A percentile compares a stretch with the other conserved stretches of the same genome.
phyloP scores from a whole-genome alignment of 64 coral and sea anemone genomes.

The Anthopleura sola region DNA sequence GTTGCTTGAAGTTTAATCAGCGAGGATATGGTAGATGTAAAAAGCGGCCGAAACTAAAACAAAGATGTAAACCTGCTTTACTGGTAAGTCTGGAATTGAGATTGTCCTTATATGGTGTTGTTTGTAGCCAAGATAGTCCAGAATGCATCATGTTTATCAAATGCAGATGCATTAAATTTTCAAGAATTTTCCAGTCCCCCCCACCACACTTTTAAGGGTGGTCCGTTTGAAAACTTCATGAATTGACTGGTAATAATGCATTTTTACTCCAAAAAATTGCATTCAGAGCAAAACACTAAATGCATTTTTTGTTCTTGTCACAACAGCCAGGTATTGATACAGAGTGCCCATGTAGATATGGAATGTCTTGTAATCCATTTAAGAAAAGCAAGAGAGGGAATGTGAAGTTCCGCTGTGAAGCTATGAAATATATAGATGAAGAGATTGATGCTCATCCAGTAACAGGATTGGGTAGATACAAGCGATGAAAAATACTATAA shows the following conservation, averaged over 20 bases:
- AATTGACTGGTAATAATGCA: too few species aligned
- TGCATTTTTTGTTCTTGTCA: background rate
- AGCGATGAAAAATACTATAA: background rate
- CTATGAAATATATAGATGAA: background rate
- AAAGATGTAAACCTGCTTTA: constrained; percentile 23
- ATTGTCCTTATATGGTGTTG: too few species aligned
- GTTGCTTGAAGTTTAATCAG: background rate
- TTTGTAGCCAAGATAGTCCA: too few species aligned
- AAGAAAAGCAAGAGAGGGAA: background rate
- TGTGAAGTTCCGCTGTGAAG: background rate
- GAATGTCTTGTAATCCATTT: background rate
- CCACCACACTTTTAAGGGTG: too few species aligned
- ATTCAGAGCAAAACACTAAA: too few species aligned
- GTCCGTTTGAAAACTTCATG: too few species aligned
- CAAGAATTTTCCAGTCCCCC: too few species aligned
- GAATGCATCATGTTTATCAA: too few species aligned
- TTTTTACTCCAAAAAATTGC: too few species aligned
- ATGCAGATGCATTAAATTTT: too few species aligned
- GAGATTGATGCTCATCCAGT: constrained; percentile 5
- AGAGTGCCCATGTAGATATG: background rate
- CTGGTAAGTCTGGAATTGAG: background rate
- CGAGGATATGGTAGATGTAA: constrained; percentile 5
- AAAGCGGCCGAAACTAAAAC: constrained; percentile 4
- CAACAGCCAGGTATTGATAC: background rate
- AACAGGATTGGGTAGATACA: constrained; percentile 5